Evolutionary conservation across 2,797 vertebrate genomes (phyloP).

Genomic region (Emys orbicularis): DNA sequence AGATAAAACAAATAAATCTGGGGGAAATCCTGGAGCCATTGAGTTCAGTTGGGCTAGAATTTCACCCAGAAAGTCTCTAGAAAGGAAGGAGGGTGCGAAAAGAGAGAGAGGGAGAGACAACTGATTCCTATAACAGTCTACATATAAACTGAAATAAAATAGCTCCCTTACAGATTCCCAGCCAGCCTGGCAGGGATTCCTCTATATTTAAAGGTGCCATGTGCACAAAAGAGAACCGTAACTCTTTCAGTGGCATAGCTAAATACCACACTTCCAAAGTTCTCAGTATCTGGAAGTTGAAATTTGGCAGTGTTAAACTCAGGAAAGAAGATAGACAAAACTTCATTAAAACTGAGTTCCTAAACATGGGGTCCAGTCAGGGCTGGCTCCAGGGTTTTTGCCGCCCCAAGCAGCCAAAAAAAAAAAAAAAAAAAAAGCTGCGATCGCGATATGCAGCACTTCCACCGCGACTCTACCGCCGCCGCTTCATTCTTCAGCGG

Average conservation of each 20-base stretch:
- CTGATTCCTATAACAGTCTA: not conserved
- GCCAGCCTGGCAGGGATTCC: not conserved
- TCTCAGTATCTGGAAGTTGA: not conserved
- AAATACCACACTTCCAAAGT: not conserved
- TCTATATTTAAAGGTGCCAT: not conserved
- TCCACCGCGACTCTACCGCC: no score
- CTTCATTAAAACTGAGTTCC: not conserved
- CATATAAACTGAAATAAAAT: not conserved
- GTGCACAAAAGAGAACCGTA: not conserved
- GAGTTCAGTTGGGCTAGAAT: not conserved
- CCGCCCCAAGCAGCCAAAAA: no score
- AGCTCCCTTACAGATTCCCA: not conserved
- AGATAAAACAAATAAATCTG: not conserved
- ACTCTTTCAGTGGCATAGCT: not conserved
- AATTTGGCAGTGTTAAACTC: not conserved
- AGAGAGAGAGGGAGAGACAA: not conserved
- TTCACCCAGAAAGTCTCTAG: not conserved
- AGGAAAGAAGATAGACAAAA: not conserved
- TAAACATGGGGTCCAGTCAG: not conserved
- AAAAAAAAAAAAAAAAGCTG: no score
- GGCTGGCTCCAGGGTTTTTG: no score
- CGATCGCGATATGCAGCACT: no score
- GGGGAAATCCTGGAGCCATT: not conserved
- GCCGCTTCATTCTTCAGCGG: no score
- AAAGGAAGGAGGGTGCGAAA: not conserved